These are phyloP conservation scores for Zoanthus gigantus DNA, from an alignment of 92 coral and sea anemone species.

Conservation along the genomic window DNA sequence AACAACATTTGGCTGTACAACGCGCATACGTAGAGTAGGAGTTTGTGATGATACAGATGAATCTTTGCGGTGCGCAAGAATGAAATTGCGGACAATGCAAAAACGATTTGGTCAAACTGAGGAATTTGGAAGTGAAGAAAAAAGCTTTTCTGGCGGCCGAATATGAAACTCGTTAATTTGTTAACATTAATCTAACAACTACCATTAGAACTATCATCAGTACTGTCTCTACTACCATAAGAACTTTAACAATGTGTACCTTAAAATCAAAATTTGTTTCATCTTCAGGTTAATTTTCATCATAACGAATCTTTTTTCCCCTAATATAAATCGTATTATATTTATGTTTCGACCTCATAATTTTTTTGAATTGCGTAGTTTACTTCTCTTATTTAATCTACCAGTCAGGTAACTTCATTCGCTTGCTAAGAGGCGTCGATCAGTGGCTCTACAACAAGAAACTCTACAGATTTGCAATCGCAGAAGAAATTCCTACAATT, in stretches of 20 bases:
- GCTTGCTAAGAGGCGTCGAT: not conserved
- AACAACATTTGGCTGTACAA: not conserved
- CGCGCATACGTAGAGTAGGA: not conserved
- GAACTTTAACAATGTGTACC: no score
- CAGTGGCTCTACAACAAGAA: not conserved
- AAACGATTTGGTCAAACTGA: not conserved
- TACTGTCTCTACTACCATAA: no score
- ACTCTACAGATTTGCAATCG: slow-evolving; percentile 5
- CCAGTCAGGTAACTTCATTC: not conserved
- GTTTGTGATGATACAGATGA: not conserved
- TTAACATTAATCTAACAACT: no score
- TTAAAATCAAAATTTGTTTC: no score
- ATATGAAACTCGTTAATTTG: no score
- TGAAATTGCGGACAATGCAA: not conserved
- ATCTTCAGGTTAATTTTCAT: no score
- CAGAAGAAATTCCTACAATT: slow-evolving; percentile 11
- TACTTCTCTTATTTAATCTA: not conserved
- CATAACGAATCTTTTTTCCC: no score
- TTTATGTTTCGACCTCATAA: not conserved
- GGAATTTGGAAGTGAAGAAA: not conserved
- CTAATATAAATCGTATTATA: no score
- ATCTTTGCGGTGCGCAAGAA: not conserved
- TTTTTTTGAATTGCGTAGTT: not conserved
- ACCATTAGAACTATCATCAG: no score
- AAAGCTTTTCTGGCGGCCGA: no score